Base-by-base conservation (phyloP, 1,140 invertebrate genomes). In the Lethrus apterus region DNA sequence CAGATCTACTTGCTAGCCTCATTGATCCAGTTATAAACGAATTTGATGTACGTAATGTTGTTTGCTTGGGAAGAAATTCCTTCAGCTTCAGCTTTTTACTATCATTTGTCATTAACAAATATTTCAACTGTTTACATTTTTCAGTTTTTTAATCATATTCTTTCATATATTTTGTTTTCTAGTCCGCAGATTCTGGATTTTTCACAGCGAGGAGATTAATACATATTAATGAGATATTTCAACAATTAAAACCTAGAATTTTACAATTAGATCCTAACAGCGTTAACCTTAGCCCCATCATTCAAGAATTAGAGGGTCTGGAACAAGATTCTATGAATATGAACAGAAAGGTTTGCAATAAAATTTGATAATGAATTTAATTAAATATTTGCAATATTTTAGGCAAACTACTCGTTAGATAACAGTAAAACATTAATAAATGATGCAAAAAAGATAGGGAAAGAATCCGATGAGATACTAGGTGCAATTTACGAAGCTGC, bases 201-300 rank as follows among this genome's bases (percentile, higher is more conserved):
- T 89, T 88, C 51, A 89, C 88, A 0, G 75, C 80, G 46, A 81
- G 84, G 52, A 74, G 84, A 40, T 64, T 93, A 1, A 74, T 77
- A 19, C 81, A 82, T 51, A 80, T 90, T 46, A 86, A 89, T 51
- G 70, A 84, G 3, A 77, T 81, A 17, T 69, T 81, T 0, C 66
- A 74, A 7, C 66, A 77, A 18, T 59, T 90, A 0, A 59, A 67
- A 52, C 82, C 84, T 0, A 73, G 80, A 46, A 81, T 91, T 0
- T 67, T 73, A 32, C 56, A 72, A 0, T 56, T 91, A 0, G 78
- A 86, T 63, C 77, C 81, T 1, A 76, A 70, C 5, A 70, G 74
- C 19, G 72, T 84, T 0, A 76, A 84, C 51, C 67, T 86, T 8
- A 52, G 67, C 3, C 80, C 83, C 0, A 60, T 81, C 0, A 63